Base-by-base conservation (phyloP, 2,888 invertebrate genomes). In the Machimus atricapillus region DNA sequence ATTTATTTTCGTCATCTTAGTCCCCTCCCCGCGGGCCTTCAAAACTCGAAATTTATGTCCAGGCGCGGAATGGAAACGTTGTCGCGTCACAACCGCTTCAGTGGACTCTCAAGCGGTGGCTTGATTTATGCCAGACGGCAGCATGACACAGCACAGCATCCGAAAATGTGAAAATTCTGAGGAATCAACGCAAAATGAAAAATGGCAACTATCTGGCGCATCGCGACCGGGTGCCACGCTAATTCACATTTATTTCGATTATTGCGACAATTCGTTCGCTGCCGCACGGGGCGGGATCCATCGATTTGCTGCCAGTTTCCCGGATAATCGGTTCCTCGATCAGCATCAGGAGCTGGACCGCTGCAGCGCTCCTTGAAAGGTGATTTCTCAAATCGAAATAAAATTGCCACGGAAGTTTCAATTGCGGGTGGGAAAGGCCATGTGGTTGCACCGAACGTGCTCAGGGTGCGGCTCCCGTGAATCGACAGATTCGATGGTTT, bases 231-330 rank as follows among this genome's bases (percentile, higher is more conserved):
- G 43, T 19, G 52, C 31, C 14, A 12, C 31, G 31, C 79, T 79
- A 79, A 79, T 79, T 79, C 79, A 31, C 23, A 52, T 52, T 79
- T 79, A 27, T 79, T 46, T 46, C 79, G 79, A 79, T 46, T 79
- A 79, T 79, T 31, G 52, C 52, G 79, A 79, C 79, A 79, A 79
- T 46, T 46, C 52, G 31, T 40, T 79, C 52, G 27, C 79, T 27
- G 27, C 31, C 19, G 40, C 6, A 14, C 19, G 31, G 19, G 43
- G 43, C 7, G 37, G 40, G 19, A 43, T 79, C 14, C 31, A 52
- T 79, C 52, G 79, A 79, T 79, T 46, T 34, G 27, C 19, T 79
- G 52, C 79, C 79, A 79, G 9, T 52, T 46, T 16, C 4, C 2
- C 7, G 40, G 34, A 19, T 77, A 78, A 78, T 78, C 78, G 78